These are phyloP conservation scores for Helogale parvula DNA, from an alignment of 2,113 vertebrate genomes.

Conservation along the genomic window DNA sequence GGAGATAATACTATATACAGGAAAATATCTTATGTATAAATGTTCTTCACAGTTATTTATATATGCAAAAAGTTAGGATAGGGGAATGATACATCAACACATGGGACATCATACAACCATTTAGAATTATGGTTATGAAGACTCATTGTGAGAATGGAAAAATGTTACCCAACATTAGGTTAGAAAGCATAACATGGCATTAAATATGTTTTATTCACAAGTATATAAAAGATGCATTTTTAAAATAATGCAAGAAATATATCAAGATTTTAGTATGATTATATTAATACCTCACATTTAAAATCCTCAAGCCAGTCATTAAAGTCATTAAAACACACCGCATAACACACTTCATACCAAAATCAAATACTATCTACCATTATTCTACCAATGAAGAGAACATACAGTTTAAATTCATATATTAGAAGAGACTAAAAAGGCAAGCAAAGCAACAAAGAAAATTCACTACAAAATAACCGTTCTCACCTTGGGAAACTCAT, in stretches of 20 bases:
- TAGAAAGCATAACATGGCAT: not conserved
- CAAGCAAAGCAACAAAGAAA: conserved; percentile 31
- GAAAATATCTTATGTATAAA: not conserved
- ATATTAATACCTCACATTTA: conserved; percentile 1
- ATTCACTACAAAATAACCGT: conserved; percentile 22
- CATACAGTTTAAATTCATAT: not conserved
- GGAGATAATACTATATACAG: not conserved
- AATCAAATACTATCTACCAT: not conserved
- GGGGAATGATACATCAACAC: not conserved
- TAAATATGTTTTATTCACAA: conserved; percentile 9
- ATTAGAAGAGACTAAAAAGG: not conserved
- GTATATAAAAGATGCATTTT: not conserved
- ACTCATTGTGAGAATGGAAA: conserved; percentile 24
- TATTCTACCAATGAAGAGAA: not conserved
- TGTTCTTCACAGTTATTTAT: not conserved
- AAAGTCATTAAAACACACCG: conserved; percentile 20
- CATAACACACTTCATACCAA: not conserved
- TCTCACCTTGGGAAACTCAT: not conserved
- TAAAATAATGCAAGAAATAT: conserved; percentile 9
- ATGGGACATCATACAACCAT: not conserved
- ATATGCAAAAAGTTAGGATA: not conserved
- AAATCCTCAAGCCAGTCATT: not conserved
- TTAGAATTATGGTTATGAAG: not conserved
- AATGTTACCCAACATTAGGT: not conserved
- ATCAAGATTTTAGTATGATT: not conserved